Percentiles rank a stretch among this genome's conserved stretches.
Conservation (phyloP, 2,113 vertebrate genomes). For the Pionites leucogaster region DNA sequence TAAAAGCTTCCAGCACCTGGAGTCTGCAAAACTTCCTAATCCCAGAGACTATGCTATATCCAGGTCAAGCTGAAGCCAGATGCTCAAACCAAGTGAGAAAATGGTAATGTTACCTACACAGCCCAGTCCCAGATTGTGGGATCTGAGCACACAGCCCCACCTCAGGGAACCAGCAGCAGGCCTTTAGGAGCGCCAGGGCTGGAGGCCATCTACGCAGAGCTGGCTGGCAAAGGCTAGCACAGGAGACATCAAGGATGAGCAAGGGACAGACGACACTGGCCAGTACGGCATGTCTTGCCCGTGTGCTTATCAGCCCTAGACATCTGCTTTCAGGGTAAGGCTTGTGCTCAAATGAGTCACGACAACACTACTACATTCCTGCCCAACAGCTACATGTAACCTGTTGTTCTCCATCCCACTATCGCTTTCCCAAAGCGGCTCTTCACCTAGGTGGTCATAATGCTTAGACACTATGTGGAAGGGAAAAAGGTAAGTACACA, state of each 20-base stretch:
- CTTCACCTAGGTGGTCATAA: neutral
- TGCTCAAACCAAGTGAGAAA: neutral
- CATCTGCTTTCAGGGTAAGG: neutral
- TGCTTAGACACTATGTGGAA: neutral
- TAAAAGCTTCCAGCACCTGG: neutral
- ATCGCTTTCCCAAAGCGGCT: neutral
- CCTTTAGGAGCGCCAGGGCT: neutral
- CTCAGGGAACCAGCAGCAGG: neutral
- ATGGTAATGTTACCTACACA: neutral
- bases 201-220: neutral
- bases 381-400: neutral
- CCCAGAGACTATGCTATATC: neutral
- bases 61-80: neutral
- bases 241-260: neutral
- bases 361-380: neutral
- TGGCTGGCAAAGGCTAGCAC: neutral
- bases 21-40: neutral
- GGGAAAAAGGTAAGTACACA: neutral
- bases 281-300: neutral
- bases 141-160: neutral
- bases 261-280: rapidly evolving
- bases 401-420: neutral
- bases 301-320: neutral
- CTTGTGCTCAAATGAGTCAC: neutral
- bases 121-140: neutral